A percentile compares a stretch with the other conserved stretches of the same genome.
phyloP scores from a whole-genome alignment of 1,140 invertebrate species.

The Dufourea novaeangliae region DNA sequence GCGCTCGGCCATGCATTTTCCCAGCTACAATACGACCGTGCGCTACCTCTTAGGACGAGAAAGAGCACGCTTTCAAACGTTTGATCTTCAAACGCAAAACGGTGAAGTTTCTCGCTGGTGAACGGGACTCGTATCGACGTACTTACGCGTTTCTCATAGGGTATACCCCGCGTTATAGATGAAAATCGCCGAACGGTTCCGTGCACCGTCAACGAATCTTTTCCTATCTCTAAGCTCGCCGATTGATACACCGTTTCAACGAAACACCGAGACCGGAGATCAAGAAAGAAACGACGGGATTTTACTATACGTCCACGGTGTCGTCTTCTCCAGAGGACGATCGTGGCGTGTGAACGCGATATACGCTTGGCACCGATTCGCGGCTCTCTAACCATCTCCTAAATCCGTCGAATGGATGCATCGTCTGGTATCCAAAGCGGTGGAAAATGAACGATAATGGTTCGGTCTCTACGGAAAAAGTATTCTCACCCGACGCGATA shows the following conservation, averaged over 20 bases:
- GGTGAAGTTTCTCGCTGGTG: constrained; percentile 24
- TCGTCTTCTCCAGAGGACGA: not conserved
- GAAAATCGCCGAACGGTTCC: not conserved
- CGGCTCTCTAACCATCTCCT: not conserved
- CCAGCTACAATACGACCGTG: constrained; percentile 46
- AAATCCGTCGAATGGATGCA: not conserved
- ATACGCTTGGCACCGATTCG: constrained; percentile 31
- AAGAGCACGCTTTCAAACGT: constrained; percentile 47
- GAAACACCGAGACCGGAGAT: not conserved
- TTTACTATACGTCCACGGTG: not conserved
- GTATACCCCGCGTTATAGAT: not conserved
- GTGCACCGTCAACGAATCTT: constrained; percentile 13
- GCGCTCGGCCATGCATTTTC: constrained; percentile 59
- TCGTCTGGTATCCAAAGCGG: not conserved
- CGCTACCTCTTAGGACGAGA: constrained; percentile 25
- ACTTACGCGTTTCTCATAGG: not conserved
- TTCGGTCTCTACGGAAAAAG: not conserved
- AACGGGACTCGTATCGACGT: not conserved
- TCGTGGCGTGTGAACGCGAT: constrained; percentile 11
- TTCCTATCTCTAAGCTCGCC: not conserved
- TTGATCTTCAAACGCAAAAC: constrained; percentile 60
- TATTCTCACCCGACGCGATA: not conserved
- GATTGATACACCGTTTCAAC: not conserved
- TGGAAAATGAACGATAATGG: constrained; percentile 20
- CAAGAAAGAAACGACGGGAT: not conserved